These are phyloP conservation scores for Oncorhynchus keta DNA, from an alignment of 2,113 vertebrate genomes.

Conservation along the genomic window DNA sequence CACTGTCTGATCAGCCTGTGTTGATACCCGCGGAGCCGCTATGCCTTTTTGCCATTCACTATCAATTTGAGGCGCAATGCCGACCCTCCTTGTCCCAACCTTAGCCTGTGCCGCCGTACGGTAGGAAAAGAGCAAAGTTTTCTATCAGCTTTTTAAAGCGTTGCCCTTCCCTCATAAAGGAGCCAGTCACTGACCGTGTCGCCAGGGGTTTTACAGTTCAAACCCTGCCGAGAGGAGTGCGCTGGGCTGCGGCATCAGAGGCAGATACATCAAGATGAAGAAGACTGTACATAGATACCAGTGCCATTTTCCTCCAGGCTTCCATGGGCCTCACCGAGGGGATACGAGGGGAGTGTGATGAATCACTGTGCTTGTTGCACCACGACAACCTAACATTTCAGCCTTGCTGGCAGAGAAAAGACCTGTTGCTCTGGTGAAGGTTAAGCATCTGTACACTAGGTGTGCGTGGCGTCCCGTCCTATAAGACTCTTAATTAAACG, in stretches of 20 bases:
- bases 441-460: slow-evolving; percentile 31
- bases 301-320: slow-evolving; percentile 17
- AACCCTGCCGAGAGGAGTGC: too few species aligned
- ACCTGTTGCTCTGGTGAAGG: slow-evolving; percentile 32
- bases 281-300: slow-evolving; percentile 25
- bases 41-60: too few species aligned
- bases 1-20: too few species aligned
- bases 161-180: too few species aligned
- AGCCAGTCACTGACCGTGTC: too few species aligned
- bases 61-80: too few species aligned
- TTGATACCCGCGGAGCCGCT: too few species aligned
- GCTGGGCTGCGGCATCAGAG: neutral
- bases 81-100: too few species aligned
- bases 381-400: slow-evolving; percentile 24
- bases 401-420: neutral
- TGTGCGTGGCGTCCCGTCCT: slow-evolving; percentile 13
- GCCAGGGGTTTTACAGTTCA: too few species aligned
- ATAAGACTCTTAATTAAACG: slow-evolving; percentile 62
- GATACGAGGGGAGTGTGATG: slow-evolving; percentile 9
- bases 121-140: too few species aligned
- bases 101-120: too few species aligned
- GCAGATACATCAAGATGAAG: slow-evolving; percentile 26
- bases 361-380: slow-evolving; percentile 13
- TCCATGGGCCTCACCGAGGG: slow-evolving; percentile 8
- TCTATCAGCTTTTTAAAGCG: too few species aligned